These are phyloP conservation scores for Cremastobaeus sp. DNA, from an alignment of 2,888 invertebrate species.

Conservation along the genomic window DNA sequence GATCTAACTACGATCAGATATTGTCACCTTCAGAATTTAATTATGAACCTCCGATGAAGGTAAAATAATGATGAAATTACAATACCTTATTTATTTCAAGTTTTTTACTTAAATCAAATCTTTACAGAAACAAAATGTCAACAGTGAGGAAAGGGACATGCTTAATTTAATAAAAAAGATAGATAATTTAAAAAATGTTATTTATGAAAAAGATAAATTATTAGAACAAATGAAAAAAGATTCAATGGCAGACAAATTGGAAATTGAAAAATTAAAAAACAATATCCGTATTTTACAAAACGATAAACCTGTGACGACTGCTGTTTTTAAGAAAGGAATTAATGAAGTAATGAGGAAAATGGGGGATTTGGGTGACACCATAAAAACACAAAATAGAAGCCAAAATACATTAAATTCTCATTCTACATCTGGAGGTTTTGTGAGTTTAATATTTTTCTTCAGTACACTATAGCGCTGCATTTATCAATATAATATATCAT, in stretches of 20 bases:
- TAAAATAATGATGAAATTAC: no score
- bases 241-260: neutral
- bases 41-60: no score
- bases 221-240: neutral
- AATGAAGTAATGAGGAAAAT: neutral
- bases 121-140: no score
- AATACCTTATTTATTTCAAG: no score
- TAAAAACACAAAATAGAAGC: neutral
- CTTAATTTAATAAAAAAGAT: no score
- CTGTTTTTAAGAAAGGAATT: neutral
- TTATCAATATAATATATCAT: neutral
- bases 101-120: no score
- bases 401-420: neutral
- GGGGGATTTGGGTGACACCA: neutral
- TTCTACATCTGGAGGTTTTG: slow-evolving; percentile 11
- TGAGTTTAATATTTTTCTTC: neutral
- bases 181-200: no score
- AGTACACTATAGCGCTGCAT: neutral
- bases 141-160: no score
- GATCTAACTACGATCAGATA: no score
- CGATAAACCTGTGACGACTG: neutral
- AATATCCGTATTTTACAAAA: neutral
- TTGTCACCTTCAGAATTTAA: no score
- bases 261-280: neutral
- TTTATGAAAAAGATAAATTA: neutral